These are phyloP conservation scores for Acyrthosiphon pisum DNA, from an alignment of 1,140 invertebrate species.

Conservation along the genomic window DNA sequence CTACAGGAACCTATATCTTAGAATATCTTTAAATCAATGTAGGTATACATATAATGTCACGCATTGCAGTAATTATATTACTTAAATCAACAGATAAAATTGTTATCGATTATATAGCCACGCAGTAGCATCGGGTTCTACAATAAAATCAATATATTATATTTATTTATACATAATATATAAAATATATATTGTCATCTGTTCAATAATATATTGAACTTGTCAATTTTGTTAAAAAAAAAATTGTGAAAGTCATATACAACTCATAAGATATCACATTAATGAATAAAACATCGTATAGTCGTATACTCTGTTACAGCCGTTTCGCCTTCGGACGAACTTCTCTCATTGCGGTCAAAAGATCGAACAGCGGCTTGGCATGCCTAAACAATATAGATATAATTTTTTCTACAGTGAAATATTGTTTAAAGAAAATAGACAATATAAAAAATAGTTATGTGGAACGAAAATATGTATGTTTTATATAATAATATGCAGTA, in stretches of 20 bases:
- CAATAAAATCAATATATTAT: slow-evolving; percentile 23
- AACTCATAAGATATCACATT: neutral
- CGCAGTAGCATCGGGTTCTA: slow-evolving; percentile 29
- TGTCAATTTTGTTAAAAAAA: slow-evolving; percentile 24
- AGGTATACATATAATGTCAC: neutral
- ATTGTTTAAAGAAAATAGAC: neutral
- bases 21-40: neutral
- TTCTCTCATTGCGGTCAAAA: neutral
- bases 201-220: neutral
- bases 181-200: neutral
- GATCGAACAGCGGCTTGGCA: neutral
- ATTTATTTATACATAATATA: too few species aligned
- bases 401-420: neutral
- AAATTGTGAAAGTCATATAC: slow-evolving; percentile 19
- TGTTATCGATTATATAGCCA: neutral
- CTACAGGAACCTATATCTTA: neutral
- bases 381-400: neutral
- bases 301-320: neutral
- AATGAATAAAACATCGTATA: slow-evolving; percentile 12
- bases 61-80: neutral
- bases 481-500: neutral
- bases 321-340: neutral
- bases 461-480: neutral
- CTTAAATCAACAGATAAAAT: neutral
- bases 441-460: neutral